Base-by-base conservation (phyloP, 1,140 invertebrate species). In the Drusus annulatus region DNA sequence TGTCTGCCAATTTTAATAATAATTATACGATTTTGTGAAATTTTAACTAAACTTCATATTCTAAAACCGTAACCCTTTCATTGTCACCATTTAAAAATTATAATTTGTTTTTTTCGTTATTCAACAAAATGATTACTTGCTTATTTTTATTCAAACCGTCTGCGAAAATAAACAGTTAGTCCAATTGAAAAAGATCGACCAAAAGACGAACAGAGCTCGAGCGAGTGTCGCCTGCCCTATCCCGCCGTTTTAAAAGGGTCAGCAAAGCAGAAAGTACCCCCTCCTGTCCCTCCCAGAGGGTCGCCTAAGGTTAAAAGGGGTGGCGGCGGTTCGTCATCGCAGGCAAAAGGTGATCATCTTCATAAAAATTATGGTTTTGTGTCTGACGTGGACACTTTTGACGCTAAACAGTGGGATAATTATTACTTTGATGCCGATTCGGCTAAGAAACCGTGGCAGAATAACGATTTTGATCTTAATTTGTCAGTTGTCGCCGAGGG, bases 251-350 rank as follows among this genome's bases (percentile, higher is more conserved):
- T 95, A 80, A 94, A 94, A 88, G 93, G 93, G 80, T 91, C 93
- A 90, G 85, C 86, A 74, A 93, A 93, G 87, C 90, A 91, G 79
- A 93, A 93, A 85, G 91, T 95, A 4, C 95, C 94, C 8, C 95
- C 95, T 25, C 95, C 95, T 15, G 95, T 96, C 17, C 95, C 95
- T 31, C 95, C 95, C 3, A 89, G 95, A 78, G 94, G 95, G n/a
- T 94, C 93, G n/a, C 93, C 93, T 7, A 91, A 91, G 88, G 85
- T 88, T 78, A 92, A 92, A 88, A 87, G 90, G 16, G 88, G 88
- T 56, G 91, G 88, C 15, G 88, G 84, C 45, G 85, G 84, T 65
- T 86, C 87, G 6, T 86, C 78, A 28, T 88, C 89, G 51, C 86
- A 85, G 6, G 36, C 36, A 45, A 90, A 90, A 90, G 89, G 89